Base-by-base conservation (phyloP, 2,888 invertebrate species). In the Cremastinae sp. region DNA sequence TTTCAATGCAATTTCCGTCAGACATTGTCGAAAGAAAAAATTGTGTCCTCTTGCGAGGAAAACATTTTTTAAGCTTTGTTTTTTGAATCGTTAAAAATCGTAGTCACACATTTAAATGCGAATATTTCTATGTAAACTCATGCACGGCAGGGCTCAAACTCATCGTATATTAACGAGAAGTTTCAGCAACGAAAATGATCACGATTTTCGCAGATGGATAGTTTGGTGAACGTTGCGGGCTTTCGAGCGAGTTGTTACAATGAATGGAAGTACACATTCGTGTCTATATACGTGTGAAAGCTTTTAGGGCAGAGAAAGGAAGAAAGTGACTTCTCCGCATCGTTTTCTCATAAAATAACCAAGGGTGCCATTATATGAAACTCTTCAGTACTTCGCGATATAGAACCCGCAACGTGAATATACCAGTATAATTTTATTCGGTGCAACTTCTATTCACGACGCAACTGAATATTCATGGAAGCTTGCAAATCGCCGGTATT, bases 381-480 rank as follows among this genome's bases (percentile, higher is more conserved):
- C 61, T 22, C 14, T 56, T 61, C 39, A 61, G 56, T 37, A 41
- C 55, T 55, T 51, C 45, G 53, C 51, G 45, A 53, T 75, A 68
- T 58, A 75, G 72, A 75, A 75, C 69, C 68, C 43, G 37, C 37
- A 18, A 16, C n/a, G 18, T 58, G 9, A 1, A 47, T 22, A 35
- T 10, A 51, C 41, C n/a, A n/a, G 58, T 56, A 65, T 28, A 37
- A 56, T 65, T 3, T 22, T 43, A 69, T 39, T 14, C 49, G 22
- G 39, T 14, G 37, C 51, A 18, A 14, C 22, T 39, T 39, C 56
- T n/a, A 43, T 14, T 53, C 37, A 37, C 45, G 8, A 16, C 39
- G 65, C 37, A 53, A 64, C 53, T 59, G 65, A 73, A 76, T 76
- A 76, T 76, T 76, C 73, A 76, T 76, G 64, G 64, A 28, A 65